Base-by-base conservation (phyloP, 2,888 invertebrate genomes). In the Machimus rusticus region DNA sequence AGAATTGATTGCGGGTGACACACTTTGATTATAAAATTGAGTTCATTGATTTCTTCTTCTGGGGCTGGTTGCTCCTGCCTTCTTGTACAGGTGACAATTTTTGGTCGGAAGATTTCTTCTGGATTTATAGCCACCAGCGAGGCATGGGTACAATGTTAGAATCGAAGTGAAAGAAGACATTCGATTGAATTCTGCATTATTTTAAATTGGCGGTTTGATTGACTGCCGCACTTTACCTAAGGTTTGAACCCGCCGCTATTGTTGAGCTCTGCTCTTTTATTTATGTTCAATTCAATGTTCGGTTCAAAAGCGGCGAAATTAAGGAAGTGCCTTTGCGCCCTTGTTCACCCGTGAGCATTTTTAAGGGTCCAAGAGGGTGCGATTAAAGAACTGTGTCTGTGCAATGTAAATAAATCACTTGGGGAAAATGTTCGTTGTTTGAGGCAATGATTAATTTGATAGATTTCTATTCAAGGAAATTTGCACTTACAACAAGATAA, bases 1-100 rank as follows among this genome's bases (percentile, higher is more conserved):
- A 86, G 66, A 88, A 88, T 88, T 88, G 88, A 88, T 88, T 88
- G 86, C 43, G 77, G 86, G 82, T 88, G 86, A 86, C 88, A 88
- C 86, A 86, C 76, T 74, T 37, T 81, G 87, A 87, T 87, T 87
- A 87, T 87, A 87, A 87, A 74, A 77, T 87, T 77, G 57, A 82
- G 57, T 84, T 87, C 84, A 77, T n/a, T 46, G 79, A 55, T 86
- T 86, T 86, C 31, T 66, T n/a, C 28, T 28, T 9, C 28, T 16
- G 14, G 81, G 8, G 34, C 31, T 51, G 51, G 81, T 34, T 85
- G 23, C 14, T 28, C n/a, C 51, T 51, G 16, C 19, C 74, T 19
- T 37, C 39, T 12, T 82, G 46, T 46, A 76, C 81, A 55, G 81
- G 81, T 51, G 55, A 51, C 81, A 81, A 81, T 84, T 66, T 39